Evolutionary conservation across 2,888 invertebrate species (phyloP).

Genomic region (Odiellus spinosus): DNA sequence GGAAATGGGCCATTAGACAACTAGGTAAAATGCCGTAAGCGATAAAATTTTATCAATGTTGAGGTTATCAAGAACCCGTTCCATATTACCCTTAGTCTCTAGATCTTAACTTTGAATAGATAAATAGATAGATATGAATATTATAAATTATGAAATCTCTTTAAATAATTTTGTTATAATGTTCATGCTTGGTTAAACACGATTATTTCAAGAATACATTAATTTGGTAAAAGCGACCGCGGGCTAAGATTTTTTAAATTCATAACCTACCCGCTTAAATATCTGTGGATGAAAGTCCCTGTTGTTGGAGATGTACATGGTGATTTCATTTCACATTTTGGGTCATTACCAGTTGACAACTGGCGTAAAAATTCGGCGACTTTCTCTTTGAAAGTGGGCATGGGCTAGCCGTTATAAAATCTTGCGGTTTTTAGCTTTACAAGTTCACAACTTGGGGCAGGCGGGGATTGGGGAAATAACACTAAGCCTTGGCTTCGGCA

Average conservation of each 20-base stretch:
- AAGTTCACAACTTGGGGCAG: too few species aligned
- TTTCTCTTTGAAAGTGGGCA: conserved; percentile 15
- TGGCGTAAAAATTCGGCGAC: conserved; percentile 14
- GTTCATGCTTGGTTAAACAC: background rate
- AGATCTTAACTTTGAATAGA: too few species aligned
- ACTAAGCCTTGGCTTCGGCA: background rate
- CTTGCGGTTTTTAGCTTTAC: background rate
- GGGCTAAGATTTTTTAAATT: too few species aligned
- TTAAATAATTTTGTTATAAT: background rate
- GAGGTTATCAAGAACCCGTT: too few species aligned
- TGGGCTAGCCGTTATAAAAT: background rate
- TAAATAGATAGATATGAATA: too few species aligned
- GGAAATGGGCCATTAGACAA: too few species aligned
- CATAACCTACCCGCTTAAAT: conserved; percentile 15
- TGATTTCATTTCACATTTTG: conserved; percentile 7
- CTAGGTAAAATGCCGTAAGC: too few species aligned
- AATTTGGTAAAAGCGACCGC: too few species aligned
- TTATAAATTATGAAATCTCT: background rate
- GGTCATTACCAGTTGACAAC: conserved; percentile 8
- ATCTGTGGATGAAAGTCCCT: conserved; percentile 14
- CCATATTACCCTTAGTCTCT: too few species aligned
- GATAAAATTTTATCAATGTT: too few species aligned
- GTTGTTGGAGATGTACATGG: conserved; percentile 8
- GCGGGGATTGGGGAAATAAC: too few species aligned
- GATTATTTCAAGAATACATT: background rate